A percentile compares a stretch with the other conserved stretches of the same genome.
These are phyloP conservation scores for Paralichthys olivaceus DNA, from an alignment of 2,113 vertebrate species.

Conservation along the genomic window DNA sequence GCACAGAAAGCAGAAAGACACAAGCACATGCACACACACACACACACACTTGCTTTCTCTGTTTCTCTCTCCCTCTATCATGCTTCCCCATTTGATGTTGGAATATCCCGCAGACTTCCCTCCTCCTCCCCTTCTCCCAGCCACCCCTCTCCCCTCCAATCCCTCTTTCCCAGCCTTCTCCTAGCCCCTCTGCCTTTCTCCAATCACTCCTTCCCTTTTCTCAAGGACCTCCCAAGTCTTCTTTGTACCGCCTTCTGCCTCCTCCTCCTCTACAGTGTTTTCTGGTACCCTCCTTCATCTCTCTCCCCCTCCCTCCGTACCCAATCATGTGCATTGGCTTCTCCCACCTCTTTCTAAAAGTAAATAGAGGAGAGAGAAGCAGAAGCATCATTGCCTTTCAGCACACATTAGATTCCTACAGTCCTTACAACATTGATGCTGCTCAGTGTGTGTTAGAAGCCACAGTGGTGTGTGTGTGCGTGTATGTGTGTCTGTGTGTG, in stretches of 20 bases:
- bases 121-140: not conserved
- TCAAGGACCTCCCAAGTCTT: slow-evolving; percentile 60
- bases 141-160: slow-evolving; percentile 13
- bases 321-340: slow-evolving; percentile 35
- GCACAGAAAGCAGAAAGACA: no score
- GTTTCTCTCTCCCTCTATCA: slow-evolving; percentile 49
- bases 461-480: slow-evolving; percentile 11
- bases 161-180: no score
- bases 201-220: slow-evolving; percentile 40
- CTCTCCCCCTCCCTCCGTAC: slow-evolving; percentile 3
- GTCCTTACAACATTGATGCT: not conserved
- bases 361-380: slow-evolving; percentile 66
- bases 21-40: not conserved
- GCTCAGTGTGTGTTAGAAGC: slow-evolving; percentile 39
- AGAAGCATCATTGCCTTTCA: slow-evolving; percentile 50
- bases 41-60: not conserved
- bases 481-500: not conserved
- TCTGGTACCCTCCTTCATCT: not conserved
- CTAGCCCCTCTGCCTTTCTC: slow-evolving; percentile 7
- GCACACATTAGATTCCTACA: slow-evolving; percentile 39
- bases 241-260: slow-evolving; percentile 30
- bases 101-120: slow-evolving; percentile 87
- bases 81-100: slow-evolving; percentile 87
- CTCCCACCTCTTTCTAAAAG: slow-evolving; percentile 65
- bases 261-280: slow-evolving; percentile 4